Conservation (phyloP, 2,797 vertebrate species). For the Miichthys miiuy region DNA sequence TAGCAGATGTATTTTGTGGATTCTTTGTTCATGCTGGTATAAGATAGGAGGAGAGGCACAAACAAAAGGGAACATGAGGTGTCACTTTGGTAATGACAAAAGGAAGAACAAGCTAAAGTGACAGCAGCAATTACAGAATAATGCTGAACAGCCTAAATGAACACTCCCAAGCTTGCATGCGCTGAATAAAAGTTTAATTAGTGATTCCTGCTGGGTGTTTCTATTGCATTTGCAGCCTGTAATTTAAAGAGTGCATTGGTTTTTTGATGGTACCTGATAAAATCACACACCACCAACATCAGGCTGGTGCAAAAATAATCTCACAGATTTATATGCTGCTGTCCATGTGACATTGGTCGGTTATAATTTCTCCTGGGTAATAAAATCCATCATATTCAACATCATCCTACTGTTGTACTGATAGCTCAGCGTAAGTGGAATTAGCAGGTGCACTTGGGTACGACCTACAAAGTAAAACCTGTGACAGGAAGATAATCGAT, state of each 20-base stretch:
- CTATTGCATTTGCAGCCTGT: not conserved
- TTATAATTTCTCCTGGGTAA: not conserved
- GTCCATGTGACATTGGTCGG: not conserved
- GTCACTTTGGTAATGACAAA: not conserved
- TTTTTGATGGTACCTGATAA: not conserved
- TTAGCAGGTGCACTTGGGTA: no score
- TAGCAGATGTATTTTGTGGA: not conserved
- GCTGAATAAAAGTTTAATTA: not conserved
- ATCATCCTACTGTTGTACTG: not conserved
- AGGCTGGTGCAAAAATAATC: not conserved
- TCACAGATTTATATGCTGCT: not conserved
- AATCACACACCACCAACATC: not conserved
- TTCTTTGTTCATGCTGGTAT: not conserved
- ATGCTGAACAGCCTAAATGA: not conserved
- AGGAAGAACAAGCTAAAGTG: not conserved
- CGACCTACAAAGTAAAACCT: not conserved
- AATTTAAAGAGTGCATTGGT: not conserved
- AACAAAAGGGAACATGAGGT: not conserved
- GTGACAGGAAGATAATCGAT: not conserved
- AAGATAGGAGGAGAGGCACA: not conserved
- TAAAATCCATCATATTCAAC: not conserved
- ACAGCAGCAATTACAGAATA: conserved; percentile 1
- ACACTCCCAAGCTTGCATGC: not conserved
- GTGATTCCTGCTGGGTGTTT: not conserved
- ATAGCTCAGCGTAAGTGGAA: not conserved